Evolutionary conservation across 2,797 vertebrate genomes (phyloP).

Genomic region (Peromyscus melanophrys): DNA sequence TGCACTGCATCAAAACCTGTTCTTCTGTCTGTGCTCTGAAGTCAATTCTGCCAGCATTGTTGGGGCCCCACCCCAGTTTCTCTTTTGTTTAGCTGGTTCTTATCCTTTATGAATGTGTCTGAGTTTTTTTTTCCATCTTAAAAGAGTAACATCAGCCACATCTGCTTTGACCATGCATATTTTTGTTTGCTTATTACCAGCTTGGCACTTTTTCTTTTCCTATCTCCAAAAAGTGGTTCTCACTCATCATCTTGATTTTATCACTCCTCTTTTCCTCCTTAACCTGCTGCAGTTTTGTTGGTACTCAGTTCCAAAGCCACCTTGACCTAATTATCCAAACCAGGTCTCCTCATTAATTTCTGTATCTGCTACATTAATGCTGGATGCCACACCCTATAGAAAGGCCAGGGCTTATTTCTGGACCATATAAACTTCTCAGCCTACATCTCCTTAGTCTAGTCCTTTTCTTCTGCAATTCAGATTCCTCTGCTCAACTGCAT

Average conservation of each 20-base stretch:
- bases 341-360: background rate
- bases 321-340: conserved; percentile 61
- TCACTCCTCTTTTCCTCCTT: conserved; percentile 42
- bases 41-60: background rate
- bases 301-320: background rate
- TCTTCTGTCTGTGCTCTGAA: conserved; percentile 32
- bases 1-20: conserved; percentile 37
- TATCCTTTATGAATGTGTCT: conserved; percentile 57
- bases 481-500: background rate
- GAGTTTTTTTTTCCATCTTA: conserved; percentile 62
- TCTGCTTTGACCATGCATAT: conserved; percentile 47
- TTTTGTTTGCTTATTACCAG: conserved; percentile 57
- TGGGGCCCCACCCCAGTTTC: conserved; percentile 28
- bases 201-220: conserved; percentile 9
- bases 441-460: conserved; percentile 14
- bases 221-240: conserved; percentile 48
- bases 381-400: conserved; percentile 42
- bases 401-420: conserved; percentile 43
- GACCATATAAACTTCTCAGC: conserved; percentile 35
- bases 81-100: conserved; percentile 64
- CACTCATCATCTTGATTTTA: background rate
- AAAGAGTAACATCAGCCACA: conserved; percentile 60
- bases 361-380: conserved; percentile 20
- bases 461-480: conserved; percentile 17
- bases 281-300: conserved; percentile 46